Percentiles rank a stretch among this genome's conserved stretches.
Conservation (phyloP, 1,140 invertebrate species). For the Paramacrobiotus metropolitanus region DNA sequence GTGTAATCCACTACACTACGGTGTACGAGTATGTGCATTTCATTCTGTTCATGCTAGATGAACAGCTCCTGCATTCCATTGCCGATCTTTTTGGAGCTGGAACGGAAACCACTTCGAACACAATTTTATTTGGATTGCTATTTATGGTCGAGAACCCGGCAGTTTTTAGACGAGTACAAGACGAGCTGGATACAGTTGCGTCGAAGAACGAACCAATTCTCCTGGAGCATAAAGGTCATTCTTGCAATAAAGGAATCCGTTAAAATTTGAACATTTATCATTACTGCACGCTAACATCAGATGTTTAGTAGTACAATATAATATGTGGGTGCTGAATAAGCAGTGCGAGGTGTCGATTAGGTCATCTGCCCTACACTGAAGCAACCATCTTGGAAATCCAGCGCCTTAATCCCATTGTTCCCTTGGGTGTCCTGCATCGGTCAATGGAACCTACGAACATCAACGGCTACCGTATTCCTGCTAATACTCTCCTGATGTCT, state of each 20-base stretch:
- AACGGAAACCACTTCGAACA: too few species aligned
- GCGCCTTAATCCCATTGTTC: neutral
- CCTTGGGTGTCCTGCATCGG: neutral
- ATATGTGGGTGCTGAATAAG: neutral
- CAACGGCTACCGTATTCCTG: slow-evolving; percentile 33
- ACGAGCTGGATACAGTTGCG: neutral
- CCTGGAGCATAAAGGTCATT: too few species aligned
- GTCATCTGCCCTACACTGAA: neutral
- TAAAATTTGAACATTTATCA: too few species aligned
- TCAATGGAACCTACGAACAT: neutral
- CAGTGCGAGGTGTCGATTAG: neutral
- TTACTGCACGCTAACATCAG: too few species aligned
- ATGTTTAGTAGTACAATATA: too few species aligned
- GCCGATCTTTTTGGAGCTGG: neutral
- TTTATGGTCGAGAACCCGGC: neutral
- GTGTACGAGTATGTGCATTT: too few species aligned
- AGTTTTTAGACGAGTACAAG: neutral
- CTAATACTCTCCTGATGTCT: slow-evolving; percentile 40
- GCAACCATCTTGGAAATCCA: neutral
- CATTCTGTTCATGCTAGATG: neutral
- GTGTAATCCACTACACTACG: too few species aligned
- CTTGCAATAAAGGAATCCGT: too few species aligned
- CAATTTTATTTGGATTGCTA: neutral
- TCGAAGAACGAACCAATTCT: too few species aligned
- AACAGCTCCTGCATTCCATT: neutral